Evolutionary conservation across 2,797 vertebrate genomes (phyloP), one percentile per base, ranked within the genome.

Genomic region (Myiothlypis chrysogaster): DNA sequence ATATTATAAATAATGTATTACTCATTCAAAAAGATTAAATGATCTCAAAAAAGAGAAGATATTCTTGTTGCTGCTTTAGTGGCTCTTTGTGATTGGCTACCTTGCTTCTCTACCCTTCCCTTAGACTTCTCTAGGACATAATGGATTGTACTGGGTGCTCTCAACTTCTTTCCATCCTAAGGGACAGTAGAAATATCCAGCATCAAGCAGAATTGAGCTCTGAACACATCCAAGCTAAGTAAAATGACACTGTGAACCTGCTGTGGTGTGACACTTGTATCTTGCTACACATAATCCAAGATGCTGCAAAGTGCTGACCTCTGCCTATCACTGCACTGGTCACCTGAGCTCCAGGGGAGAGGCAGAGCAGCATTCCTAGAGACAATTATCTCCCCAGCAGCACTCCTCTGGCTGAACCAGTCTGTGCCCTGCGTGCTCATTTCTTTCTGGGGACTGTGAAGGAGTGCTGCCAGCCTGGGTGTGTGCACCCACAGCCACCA

Each of bases 1-100:
- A 96, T 95, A 95, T 89, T 93, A 97, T 96, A 96, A 97, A 95
- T 97, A 91, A 93, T 93, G 57, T 61, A 95, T 96, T 89, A 95
- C 79, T 95, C 92, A 91, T 93, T 97, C 89, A 57, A 88, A 91
- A 95, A 97, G 88, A 95, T 97, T 93, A 97, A 96, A 93, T 50
- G 35, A 71, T 53, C 79, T 93, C 83, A 96, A 96, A 91, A 86
- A 96, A 76, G 20, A 79, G 69, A 64, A 75, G 71, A 68, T 77
- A 72, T 78, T 84, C 92, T 61, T 90, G 69, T 88, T 92, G 57
- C 94, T 90, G 83, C 75, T 73, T 76, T 75, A 71, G 82, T 32
- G 77, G 56, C 30, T 89, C 88, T 92, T 94, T 70, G 63, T 52
- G 50, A 84, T 41, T 2, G 0, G 41, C 50, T 60, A 72, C 50